Evolutionary conservation across 2,888 invertebrate genomes (phyloP), one percentile per base, ranked within the genome.

Genomic region (Catotricha subobsoleta): DNA sequence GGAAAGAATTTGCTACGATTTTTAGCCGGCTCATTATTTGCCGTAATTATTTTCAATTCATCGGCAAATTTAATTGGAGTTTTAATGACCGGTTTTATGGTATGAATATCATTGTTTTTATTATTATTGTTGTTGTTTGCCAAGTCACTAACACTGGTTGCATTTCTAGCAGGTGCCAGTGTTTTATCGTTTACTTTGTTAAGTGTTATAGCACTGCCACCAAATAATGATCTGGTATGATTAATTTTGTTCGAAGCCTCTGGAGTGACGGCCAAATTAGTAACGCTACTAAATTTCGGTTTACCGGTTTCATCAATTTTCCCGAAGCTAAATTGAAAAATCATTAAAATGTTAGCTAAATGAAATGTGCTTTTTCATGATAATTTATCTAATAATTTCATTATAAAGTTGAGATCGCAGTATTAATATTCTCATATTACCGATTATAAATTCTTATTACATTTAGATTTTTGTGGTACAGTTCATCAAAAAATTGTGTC

Each of bases 1-100:
- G 83, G 78, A 54, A 86, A 82, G 59, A 84, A 76, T 67, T 83
- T 81, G 62, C 76, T 76, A 44, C 71, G 67, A 39, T 76, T 74
- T 54, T 76, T 41, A 35, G 41, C 41, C 21, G 41, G 41, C 36
- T 41, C 41, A 23, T 23, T 27, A 29, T 41, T 35, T 35, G 35
- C 27, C 8, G 23, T 35, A 36, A 41, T 36, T 9, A 21, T 15
- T 19, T 41, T 35, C 16, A 41, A 27, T 16, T 41, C 51, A 51
- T 44, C 41, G 15, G 41, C 25, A 9, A 41, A 36, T 41, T 53
- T 44, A 55, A 50, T 47, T 54, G 57, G 48, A n/a, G 27, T 39
- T 7, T 39, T 39, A 12, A 28, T 28, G 10, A 39, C 28, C 28
- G 29, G 20, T 39, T 39, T 39, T 25, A n/a, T 25, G 25, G 34